These are phyloP conservation scores for Setophaga kirtlandii DNA, from an alignment of 2,113 vertebrate species.

Conservation along the genomic window DNA sequence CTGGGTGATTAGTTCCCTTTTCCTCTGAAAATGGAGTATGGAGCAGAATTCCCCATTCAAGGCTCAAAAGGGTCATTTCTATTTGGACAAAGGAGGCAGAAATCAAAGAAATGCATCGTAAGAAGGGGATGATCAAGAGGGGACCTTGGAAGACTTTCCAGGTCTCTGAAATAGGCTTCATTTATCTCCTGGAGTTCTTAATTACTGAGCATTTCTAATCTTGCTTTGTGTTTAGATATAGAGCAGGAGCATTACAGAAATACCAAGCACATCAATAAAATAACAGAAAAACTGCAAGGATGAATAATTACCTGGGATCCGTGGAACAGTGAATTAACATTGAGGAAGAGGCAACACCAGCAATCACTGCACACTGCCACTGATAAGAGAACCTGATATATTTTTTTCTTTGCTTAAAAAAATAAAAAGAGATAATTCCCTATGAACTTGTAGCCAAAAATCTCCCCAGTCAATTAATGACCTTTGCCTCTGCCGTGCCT, in stretches of 20 bases:
- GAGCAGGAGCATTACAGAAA: background rate
- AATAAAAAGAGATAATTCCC: background rate
- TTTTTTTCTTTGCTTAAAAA: background rate
- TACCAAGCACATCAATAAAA: background rate
- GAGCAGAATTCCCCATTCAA: background rate
- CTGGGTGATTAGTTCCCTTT: background rate
- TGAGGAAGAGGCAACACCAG: background rate
- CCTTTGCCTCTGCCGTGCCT: constrained; percentile 15
- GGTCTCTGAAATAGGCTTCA: background rate
- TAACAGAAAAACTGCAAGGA: background rate
- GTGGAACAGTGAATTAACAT: background rate
- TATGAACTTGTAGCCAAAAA: background rate
- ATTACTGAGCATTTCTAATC: constrained; percentile 17
- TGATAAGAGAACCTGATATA: background rate
- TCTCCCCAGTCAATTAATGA: constrained; percentile 42
- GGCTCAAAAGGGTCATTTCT: background rate
- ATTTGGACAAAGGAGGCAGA: background rate
- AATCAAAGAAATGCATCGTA: background rate
- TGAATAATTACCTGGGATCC: constrained; percentile 13
- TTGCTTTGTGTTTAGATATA: background rate
- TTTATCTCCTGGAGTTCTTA: constrained; percentile 7
- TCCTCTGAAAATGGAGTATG: background rate
- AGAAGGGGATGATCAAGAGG: background rate
- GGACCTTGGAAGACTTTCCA: background rate
- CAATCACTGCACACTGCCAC: background rate